Base-by-base conservation (phyloP, 2,888 invertebrate genomes). In the Lasioglossum figueresi region DNA sequence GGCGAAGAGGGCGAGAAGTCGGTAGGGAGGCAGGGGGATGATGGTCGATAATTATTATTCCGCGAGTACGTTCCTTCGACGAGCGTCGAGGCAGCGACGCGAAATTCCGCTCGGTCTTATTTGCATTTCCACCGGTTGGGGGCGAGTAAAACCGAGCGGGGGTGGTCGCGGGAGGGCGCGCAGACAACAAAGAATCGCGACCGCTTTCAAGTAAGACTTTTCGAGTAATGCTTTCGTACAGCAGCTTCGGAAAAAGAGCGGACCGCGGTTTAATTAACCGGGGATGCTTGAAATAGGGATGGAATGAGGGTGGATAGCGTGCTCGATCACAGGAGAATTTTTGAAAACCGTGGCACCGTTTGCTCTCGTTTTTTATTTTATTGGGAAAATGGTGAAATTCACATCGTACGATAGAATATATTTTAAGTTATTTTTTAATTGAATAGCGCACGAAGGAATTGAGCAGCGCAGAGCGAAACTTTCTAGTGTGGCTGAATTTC, bases 131-230 rank as follows among this genome's bases (percentile, higher is more conserved):
- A 70, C 27, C 10, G 76, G 34, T 31, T 45, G 52, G 14, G 37
- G 4, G 14, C 6, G 5, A 12, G n/a, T 8, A 16, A 27, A 23
- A n/a, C 5, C 10, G 1, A 12, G 10, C n/a, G 40, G 52, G 48
- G 34, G 16, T 12, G 23, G 23, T 52, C 19, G 52, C 31, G 8
- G 10, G 40, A 8, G 66, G 40, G 23, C 19, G 72, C 52, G 43
- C n/a, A 52, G 82, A 31, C 76, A 76, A 82, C 70, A 79, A 80
- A 82, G 83, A 83, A 77, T 84, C 83, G 73, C 83, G 77, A 78
- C 77, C 77, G 83, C 70, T 84, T 83, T 84, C 83, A 82, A 77
- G 73, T 84, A 82, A 77, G 83, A 84, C 77, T 80, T 68, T 70
- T 72, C 82, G 63, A 73, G 72, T 43, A 40, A 83, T 77, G 77